Evolutionary conservation across 2,888 invertebrate species (phyloP).

Genomic region (Ochropleura plecta): DNA sequence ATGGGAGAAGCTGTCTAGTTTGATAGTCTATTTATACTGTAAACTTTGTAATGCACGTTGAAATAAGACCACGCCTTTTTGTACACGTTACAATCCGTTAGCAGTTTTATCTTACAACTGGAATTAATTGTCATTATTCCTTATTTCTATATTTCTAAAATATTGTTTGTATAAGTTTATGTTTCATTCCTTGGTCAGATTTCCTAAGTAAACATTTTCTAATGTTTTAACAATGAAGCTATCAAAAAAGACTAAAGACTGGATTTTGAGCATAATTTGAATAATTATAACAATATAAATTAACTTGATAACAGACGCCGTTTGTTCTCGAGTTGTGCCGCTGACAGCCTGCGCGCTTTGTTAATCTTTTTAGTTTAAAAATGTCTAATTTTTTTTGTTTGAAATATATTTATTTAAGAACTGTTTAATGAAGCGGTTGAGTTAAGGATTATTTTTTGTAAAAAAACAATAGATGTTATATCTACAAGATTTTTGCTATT

Average conservation of each 20-base stretch:
- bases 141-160: not conserved
- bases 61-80: too few species aligned
- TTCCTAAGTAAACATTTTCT: not conserved
- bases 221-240: conserved; percentile 9
- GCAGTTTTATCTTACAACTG: not conserved
- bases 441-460: not conserved
- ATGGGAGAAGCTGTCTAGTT: too few species aligned
- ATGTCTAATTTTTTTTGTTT: conserved; percentile 9
- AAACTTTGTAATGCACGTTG: too few species aligned
- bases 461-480: not conserved
- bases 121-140: not conserved
- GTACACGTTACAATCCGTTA: not conserved
- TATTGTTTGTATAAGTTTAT: not conserved
- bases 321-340: conserved; percentile 43
- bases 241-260: conserved; percentile 7
- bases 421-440: conserved; percentile 7
- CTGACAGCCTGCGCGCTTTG: conserved; percentile 32
- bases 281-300: conserved; percentile 28
- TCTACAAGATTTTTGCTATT: not conserved
- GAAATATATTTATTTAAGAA: not conserved
- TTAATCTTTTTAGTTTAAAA: conserved; percentile 25
- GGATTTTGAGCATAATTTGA: conserved; percentile 20
- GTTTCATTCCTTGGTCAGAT: not conserved
- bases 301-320: conserved; percentile 7
- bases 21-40: too few species aligned